A percentile compares a stretch with the other conserved stretches of the same genome.
These are phyloP conservation scores for Desoria tigrina DNA, from an alignment of 2,888 invertebrate species.

Conservation along the genomic window DNA sequence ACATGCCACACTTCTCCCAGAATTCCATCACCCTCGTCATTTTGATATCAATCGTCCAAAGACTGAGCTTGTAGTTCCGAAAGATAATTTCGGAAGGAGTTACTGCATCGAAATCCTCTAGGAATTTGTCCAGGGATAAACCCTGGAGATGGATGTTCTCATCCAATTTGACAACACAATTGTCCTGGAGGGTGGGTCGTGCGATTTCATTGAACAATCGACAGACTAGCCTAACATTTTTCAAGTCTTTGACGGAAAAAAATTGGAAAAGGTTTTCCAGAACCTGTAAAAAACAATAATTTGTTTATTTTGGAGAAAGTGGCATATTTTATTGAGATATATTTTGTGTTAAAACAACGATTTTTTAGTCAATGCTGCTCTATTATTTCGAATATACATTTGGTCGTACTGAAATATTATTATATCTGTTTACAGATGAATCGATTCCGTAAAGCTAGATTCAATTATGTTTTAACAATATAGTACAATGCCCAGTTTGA, in stretches of 20 bases:
- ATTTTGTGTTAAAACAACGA: no score
- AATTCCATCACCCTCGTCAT: conserved; percentile 21
- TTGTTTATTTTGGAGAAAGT: no score
- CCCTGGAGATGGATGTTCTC: conserved; percentile 31
- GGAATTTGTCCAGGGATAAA: conserved; percentile 19
- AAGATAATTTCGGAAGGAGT: conserved; percentile 23
- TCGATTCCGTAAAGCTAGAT: neutral
- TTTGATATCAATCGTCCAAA: conserved; percentile 27
- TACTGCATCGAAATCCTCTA: conserved; percentile 7
- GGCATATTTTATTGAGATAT: no score
- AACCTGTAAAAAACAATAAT: conserved; percentile 31
- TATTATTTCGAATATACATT: no score
- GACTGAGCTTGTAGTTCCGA: conserved; percentile 35
- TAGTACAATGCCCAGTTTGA: neutral
- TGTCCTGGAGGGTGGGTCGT: conserved; percentile 35
- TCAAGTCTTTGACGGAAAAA: conserved; percentile 34
- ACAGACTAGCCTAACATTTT: conserved; percentile 33
- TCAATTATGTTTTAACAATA: neutral
- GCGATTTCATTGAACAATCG: conserved; percentile 34
- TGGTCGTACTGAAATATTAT: no score
- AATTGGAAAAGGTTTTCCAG: conserved; percentile 42
- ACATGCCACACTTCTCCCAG: conserved; percentile 37
- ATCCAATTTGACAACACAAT: conserved; percentile 29
- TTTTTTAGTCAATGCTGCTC: no score
- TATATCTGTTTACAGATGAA: neutral